Conservation (phyloP, 2,888 invertebrate species). For the Andrena fulva region DNA sequence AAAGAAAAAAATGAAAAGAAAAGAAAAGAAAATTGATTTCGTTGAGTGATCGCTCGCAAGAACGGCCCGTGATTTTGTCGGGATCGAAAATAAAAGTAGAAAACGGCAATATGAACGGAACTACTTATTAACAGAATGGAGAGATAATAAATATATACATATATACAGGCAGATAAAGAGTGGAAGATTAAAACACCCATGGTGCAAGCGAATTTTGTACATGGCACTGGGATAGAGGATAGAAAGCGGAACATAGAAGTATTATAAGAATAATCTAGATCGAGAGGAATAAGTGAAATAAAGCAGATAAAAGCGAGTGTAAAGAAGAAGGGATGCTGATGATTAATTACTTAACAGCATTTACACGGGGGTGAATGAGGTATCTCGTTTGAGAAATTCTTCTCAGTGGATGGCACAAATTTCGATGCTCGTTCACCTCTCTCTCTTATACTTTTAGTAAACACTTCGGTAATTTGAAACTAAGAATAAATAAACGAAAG, state of each 20-base stretch:
- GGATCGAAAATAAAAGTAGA: conserved; percentile 40
- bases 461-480: conserved; percentile 62
- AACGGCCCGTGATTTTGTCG: conserved; percentile 60
- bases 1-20: background rate
- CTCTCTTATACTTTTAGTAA: conserved; percentile 60
- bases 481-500: conserved; percentile 64
- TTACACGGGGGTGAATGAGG: conserved; percentile 67
- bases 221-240: conserved; percentile 80
- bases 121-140: conserved; percentile 2
- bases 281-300: conserved; percentile 51
- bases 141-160: conserved; percentile 26
- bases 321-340: conserved; percentile 71
- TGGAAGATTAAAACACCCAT: conserved; percentile 72
- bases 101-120: conserved; percentile 9
- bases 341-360: conserved; percentile 68
- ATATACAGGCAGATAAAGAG: conserved; percentile 33
- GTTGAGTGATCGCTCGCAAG: conserved; percentile 73
- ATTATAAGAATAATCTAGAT: conserved; percentile 69
- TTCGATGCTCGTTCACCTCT: conserved; percentile 72
- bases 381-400: conserved; percentile 60
- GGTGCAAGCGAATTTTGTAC: conserved; percentile 78
- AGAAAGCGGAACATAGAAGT: conserved; percentile 65
- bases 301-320: conserved; percentile 72
- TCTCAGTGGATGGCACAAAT: conserved; percentile 67
- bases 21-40: conserved; percentile 23